These are phyloP conservation scores for Dunckerocampus dactyliophorus DNA, from an alignment of 2,113 vertebrate species.

Conservation along the genomic window DNA sequence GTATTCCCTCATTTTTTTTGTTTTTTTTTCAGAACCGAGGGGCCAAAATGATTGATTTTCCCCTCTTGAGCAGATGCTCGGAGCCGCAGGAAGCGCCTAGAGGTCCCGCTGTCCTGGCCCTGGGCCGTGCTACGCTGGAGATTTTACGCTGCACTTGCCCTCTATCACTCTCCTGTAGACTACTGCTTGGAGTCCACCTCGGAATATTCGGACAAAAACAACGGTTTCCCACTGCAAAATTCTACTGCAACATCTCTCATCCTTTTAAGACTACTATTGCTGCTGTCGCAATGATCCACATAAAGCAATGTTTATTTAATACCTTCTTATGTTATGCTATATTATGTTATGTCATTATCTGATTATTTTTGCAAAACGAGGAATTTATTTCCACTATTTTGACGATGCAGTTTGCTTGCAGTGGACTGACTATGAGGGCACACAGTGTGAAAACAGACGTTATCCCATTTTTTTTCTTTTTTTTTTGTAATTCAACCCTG, in stretches of 20 bases:
- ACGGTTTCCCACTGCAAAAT: constrained; percentile 2
- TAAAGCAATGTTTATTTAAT: too few species aligned
- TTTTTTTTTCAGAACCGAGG: constrained; percentile 18
- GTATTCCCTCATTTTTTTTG: constrained; percentile 15
- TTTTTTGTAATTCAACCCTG: constrained; percentile 40
- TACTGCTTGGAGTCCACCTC: constrained; percentile 21
- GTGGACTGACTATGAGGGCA: too few species aligned
- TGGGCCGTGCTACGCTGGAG: constrained; percentile 24
- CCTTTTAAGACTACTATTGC: too few species aligned
- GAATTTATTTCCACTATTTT: too few species aligned
- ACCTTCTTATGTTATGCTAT: too few species aligned
- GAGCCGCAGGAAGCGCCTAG: constrained; percentile 32
- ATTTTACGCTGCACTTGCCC: constrained; percentile 56
- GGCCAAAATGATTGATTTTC: constrained; percentile 45
- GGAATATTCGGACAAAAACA: constrained; percentile 30
- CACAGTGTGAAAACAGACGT: too few species aligned
- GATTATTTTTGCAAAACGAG: too few species aligned
- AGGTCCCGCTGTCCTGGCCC: constrained; percentile 39
- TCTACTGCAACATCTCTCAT: too few species aligned
- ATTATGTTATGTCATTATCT: too few species aligned
- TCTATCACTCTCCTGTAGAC: constrained; percentile 26
- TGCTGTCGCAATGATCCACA: too few species aligned
- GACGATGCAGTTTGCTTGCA: too few species aligned
- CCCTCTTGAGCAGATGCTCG: constrained; percentile 47
- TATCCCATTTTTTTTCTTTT: too few species aligned